Conservation (phyloP, 1,140 invertebrate species). For the Lepidurus apus region DNA sequence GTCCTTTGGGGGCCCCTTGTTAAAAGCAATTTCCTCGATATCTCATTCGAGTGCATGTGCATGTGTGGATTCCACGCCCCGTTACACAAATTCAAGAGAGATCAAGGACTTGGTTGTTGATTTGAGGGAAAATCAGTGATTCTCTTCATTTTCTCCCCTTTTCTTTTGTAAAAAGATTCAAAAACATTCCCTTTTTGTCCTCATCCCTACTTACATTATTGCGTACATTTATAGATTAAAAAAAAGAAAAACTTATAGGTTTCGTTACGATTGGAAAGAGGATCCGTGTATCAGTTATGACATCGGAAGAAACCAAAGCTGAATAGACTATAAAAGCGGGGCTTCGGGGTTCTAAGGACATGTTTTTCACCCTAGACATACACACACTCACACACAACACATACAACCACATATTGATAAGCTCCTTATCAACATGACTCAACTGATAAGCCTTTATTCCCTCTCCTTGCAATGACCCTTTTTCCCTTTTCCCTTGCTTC, state of each 20-base stretch:
- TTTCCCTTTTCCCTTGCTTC: neutral
- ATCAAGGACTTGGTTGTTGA: conserved; percentile 6
- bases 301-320: neutral
- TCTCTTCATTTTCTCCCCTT: too few relatives aligned
- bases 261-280: neutral
- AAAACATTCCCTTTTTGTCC: too few relatives aligned
- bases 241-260: neutral
- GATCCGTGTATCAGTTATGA: neutral
- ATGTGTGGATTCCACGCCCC: neutral
- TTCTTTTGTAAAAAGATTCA: too few relatives aligned
- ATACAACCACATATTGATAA: conserved; percentile 3
- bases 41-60: conserved; percentile 15
- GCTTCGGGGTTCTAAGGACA: neutral
- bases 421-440: conserved; percentile 11
- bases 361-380: conserved; percentile 15
- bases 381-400: neutral
- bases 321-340: neutral
- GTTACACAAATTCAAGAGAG: conserved; percentile 11
- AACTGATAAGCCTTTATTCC: neutral
- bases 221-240: neutral
- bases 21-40: neutral
- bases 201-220: too few relatives aligned
- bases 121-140: neutral
- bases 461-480: neutral
- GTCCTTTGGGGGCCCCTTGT: neutral